Conservation (phyloP, 2,113 vertebrate species). For the Neoarius graeffei region DNA sequence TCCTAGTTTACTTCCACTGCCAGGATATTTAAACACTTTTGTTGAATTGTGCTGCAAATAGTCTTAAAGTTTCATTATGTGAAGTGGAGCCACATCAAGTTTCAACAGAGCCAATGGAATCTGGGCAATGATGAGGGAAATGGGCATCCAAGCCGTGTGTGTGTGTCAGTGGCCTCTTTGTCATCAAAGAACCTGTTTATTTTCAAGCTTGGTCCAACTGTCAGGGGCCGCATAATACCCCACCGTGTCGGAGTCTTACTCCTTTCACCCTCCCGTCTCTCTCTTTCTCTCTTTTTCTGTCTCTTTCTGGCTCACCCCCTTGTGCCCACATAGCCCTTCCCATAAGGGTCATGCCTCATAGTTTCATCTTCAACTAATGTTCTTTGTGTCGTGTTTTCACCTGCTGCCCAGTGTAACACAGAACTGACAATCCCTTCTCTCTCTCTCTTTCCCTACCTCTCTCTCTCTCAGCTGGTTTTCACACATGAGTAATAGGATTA, state of each 20-base stretch:
- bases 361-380: slow-evolving; percentile 52
- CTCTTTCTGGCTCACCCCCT: slow-evolving; percentile 25
- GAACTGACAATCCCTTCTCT: slow-evolving; percentile 48
- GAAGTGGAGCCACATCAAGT: not conserved
- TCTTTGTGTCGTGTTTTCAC: slow-evolving; percentile 45
- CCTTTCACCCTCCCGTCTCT: slow-evolving; percentile 35
- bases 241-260: slow-evolving; percentile 59
- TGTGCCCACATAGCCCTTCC: slow-evolving; percentile 10
- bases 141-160: slow-evolving; percentile 21
- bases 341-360: slow-evolving; percentile 42
- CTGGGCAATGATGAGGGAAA: slow-evolving; percentile 16
- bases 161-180: slow-evolving; percentile 81
- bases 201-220: slow-evolving; percentile 78
- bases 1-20: not conserved
- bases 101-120: not conserved
- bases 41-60: not conserved
- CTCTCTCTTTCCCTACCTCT: slow-evolving; percentile 36
- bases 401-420: slow-evolving; percentile 43
- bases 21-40: not conserved
- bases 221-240: slow-evolving; percentile 67
- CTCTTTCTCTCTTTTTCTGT: slow-evolving; percentile 12
- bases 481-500: slow-evolving; percentile 80
- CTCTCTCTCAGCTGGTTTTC: slow-evolving; percentile 75
- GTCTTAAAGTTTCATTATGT: not conserved
- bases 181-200: slow-evolving; percentile 80